These are phyloP conservation scores for Acipenser transmontanus DNA, from an alignment of 2,797 vertebrate genomes.

Conservation along the genomic window DNA sequence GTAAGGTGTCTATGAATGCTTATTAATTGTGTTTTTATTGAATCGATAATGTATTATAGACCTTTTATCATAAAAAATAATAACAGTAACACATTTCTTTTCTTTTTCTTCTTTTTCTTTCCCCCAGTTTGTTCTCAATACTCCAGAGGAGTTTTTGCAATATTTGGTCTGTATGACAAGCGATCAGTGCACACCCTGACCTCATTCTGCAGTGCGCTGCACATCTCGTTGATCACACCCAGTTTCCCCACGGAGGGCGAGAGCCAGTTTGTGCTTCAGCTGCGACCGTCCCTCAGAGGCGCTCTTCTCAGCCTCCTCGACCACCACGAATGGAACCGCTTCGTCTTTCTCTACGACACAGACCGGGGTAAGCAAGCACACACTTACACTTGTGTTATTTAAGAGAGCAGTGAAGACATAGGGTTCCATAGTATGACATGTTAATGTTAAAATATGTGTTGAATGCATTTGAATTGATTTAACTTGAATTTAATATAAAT, in stretches of 20 bases:
- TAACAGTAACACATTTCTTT: background rate
- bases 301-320: slow-evolving; percentile 87
- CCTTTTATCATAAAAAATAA: no score
- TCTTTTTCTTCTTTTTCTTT: background rate
- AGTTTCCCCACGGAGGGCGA: slow-evolving; percentile 95
- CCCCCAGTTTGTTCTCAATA: slow-evolving; percentile 76
- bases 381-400: background rate
- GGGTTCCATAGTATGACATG: no score
- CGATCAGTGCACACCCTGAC: slow-evolving; percentile 97
- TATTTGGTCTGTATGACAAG: slow-evolving; percentile 98
- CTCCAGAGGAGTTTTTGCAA: slow-evolving; percentile 95
- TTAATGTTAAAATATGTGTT: background rate
- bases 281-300: slow-evolving; percentile 86
- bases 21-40: no score
- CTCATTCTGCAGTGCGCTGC: slow-evolving; percentile 95
- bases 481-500: background rate
- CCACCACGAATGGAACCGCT: slow-evolving; percentile 94
- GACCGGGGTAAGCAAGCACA: slow-evolving; percentile 76
- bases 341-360: slow-evolving; percentile 97
- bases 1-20: no score
- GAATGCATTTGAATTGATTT: background rate
- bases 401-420: no score
- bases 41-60: no score
- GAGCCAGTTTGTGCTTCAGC: slow-evolving; percentile 93
- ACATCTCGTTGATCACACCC: slow-evolving; percentile 95